Percentiles rank a stretch among this genome's conserved stretches.
Conservation (phyloP, 1,140 invertebrate genomes). For the Homarus americanus region DNA sequence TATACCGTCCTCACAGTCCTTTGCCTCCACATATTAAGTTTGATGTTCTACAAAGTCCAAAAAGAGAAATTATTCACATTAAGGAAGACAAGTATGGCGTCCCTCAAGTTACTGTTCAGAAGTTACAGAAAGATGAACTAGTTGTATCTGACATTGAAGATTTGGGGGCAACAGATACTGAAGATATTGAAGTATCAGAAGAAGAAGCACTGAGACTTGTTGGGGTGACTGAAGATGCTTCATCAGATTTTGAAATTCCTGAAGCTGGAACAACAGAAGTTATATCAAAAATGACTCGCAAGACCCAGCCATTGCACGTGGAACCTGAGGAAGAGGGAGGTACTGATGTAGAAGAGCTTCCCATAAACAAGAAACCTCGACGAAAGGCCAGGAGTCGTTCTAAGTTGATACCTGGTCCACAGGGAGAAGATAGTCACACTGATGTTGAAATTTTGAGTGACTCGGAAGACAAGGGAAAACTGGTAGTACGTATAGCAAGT, state of each 20-base stretch:
- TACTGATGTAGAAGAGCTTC: constrained; percentile 68
- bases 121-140: constrained; percentile 54
- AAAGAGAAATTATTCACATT: constrained; percentile 69
- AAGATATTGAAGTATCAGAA: constrained; percentile 72
- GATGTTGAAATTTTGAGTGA: constrained; percentile 70
- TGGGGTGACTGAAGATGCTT: constrained; percentile 40
- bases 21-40: constrained; percentile 68
- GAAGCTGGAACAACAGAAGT: constrained; percentile 66
- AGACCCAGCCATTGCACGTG: neutral
- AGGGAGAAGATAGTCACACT: constrained; percentile 62
- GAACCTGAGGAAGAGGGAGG: constrained; percentile 56
- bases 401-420: constrained; percentile 24
- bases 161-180: constrained; percentile 57
- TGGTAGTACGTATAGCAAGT: constrained; percentile 18
- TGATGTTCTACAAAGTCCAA: constrained; percentile 67
- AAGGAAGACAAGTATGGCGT: constrained; percentile 74
- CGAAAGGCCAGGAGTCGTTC: constrained; percentile 57
- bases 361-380: constrained; percentile 38
- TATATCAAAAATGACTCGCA: constrained; percentile 40
- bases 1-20: constrained; percentile 61
- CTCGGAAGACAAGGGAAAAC: constrained; percentile 40
- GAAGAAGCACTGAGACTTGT: constrained; percentile 67
- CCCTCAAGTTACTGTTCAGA: constrained; percentile 72
- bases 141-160: constrained; percentile 61
- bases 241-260: constrained; percentile 59